phyloP scores from a whole-genome alignment of 2,113 vertebrate genomes.

The Alectura lathami region DNA sequence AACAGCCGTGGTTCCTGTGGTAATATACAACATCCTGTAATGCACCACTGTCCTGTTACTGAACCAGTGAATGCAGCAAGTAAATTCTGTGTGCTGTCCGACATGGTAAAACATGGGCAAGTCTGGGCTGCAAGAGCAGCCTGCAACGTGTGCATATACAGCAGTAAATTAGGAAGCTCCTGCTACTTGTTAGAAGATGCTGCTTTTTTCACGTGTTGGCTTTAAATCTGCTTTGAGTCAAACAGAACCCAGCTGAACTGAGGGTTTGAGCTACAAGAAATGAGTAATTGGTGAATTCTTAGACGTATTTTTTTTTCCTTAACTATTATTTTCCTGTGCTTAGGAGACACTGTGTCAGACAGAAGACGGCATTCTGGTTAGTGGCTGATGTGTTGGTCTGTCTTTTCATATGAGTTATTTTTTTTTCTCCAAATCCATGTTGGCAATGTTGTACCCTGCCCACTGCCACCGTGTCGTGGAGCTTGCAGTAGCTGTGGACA shows the following conservation, averaged over 20 bases:
- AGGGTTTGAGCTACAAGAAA: not conserved
- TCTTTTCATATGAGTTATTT: not conserved
- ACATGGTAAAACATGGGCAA: not conserved
- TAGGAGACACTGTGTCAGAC: not conserved
- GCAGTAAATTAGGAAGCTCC: slow-evolving; percentile 24
- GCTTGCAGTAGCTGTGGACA: not conserved
- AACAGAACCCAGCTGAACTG: not conserved
- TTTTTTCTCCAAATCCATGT: not conserved
- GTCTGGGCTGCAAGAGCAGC: not conserved
- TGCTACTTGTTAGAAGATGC: not conserved
- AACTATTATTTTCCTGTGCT: not conserved
- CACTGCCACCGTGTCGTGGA: not conserved
- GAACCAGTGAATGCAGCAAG: not conserved
- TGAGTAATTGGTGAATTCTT: not conserved
- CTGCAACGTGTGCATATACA: not conserved
- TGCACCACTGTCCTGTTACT: not conserved
- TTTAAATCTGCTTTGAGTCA: not conserved
- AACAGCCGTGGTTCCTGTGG: not conserved
- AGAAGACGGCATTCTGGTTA: not conserved
- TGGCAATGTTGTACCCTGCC: not conserved
- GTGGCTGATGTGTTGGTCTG: not conserved
- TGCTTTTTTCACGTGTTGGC: not conserved
- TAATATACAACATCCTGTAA: not conserved
- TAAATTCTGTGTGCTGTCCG: not conserved
- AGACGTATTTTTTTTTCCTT: not conserved